Evolutionary conservation across 2,113 vertebrate genomes (phyloP).

Genomic region (Ceyx cyanopectus): DNA sequence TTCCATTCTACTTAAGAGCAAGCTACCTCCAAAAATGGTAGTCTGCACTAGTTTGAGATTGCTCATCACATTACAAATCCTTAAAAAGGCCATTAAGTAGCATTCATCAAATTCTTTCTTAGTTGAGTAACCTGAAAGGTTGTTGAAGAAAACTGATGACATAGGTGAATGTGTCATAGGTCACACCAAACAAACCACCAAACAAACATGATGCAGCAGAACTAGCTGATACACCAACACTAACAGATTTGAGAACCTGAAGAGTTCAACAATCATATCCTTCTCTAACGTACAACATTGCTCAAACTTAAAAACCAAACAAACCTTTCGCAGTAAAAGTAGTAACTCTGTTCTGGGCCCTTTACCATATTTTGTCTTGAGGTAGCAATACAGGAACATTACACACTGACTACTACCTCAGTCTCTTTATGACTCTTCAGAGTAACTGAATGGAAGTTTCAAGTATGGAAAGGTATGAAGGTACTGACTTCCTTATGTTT

Average conservation of each 20-base stretch:
- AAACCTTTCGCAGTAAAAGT: background rate
- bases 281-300: background rate
- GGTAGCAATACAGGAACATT: slow-evolving; percentile 53
- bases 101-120: slow-evolving; percentile 4
- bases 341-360: slow-evolving; percentile 44
- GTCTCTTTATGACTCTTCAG: slow-evolving; percentile 7
- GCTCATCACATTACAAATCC: background rate
- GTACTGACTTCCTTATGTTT: slow-evolving; percentile 1
- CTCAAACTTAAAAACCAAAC: background rate
- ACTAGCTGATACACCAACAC: slow-evolving; percentile 10
- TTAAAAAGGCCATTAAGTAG: background rate
- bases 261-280: background rate
- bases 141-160: background rate
- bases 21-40: background rate
- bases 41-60: background rate
- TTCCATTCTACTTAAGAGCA: too few relatives aligned
- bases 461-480: background rate
- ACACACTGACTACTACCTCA: slow-evolving; percentile 45
- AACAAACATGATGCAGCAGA: background rate
- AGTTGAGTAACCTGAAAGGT: background rate
- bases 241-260: background rate
- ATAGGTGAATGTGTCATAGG: background rate
- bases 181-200: too few relatives aligned
- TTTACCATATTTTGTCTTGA: slow-evolving; percentile 35
- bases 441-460: slow-evolving; percentile 35